Conservation (phyloP, 2,888 invertebrate genomes). For the Dione juno region DNA sequence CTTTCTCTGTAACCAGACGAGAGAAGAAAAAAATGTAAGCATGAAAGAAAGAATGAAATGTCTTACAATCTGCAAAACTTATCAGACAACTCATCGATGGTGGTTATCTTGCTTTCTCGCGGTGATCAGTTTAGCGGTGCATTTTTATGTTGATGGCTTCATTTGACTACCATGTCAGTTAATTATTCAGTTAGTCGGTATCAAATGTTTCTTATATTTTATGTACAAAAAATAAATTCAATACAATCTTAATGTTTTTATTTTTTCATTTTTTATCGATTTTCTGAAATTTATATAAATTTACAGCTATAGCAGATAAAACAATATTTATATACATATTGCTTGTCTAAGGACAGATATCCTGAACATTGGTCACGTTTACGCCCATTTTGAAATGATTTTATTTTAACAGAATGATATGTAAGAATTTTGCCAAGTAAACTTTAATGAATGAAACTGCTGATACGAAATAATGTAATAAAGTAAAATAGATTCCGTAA, state of each 20-base stretch:
- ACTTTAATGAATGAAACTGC: no score
- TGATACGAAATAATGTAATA: no score
- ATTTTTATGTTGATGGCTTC: conserved; percentile 18
- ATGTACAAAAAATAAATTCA: background rate
- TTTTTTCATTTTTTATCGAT: background rate
- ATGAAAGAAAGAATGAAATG: background rate
- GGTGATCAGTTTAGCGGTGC: conserved; percentile 16
- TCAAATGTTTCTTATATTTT: background rate
- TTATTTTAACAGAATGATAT: no score
- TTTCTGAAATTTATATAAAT: background rate
- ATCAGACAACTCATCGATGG: conserved; percentile 5
- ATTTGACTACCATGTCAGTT: conserved; percentile 8
- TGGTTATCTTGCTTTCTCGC: conserved; percentile 18
- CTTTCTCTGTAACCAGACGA: no score
- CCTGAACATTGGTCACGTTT: no score
- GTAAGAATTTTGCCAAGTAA: no score
- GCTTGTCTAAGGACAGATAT: no score
- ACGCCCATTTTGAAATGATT: no score
- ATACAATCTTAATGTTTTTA: background rate
- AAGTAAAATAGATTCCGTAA: no score
- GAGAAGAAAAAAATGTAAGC: background rate
- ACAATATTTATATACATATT: no score
- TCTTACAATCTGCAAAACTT: conserved; percentile 8
- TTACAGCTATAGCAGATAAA: no score
- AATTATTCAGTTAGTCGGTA: background rate